Evolutionary conservation across 2,888 invertebrate species (phyloP), one percentile per base, ranked within the genome.

Genomic region (Belgica antarctica): DNA sequence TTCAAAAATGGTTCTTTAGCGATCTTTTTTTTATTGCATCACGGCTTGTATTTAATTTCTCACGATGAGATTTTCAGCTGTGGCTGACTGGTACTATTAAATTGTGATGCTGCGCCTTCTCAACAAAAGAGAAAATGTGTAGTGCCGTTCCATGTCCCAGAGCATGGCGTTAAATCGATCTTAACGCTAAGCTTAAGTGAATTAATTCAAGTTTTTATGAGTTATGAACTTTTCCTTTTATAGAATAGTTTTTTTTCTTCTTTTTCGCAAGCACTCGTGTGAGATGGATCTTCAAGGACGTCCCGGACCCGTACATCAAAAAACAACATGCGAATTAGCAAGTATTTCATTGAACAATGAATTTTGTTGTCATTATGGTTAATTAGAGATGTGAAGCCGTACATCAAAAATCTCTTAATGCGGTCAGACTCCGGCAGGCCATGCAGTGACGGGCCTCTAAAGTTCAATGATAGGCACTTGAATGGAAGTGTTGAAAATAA

Each of bases 101-200:
- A 28, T 36, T 66, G 65, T 25, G 65, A 66, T 66, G 65, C 65
- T 66, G 65, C 65, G 28, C 65, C 65, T 66, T 66, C 22, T 31
- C 19, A 8, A 52, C 52, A 52, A 52, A 52, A 52, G 52, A 19
- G 52, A 52, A 52, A 52, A 52, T 52, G n/a, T n/a, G 52, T 19
- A 52, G 17, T 12, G 52, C 22, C 52, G 52, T n/a, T n/a, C n/a
- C 34, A 52, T 17, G 17, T 52, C 7, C 41, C 34, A 31, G 34
- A 41, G 41, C 7, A n/a, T 41, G 41, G 41, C 15, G 41, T 41
- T 41, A 41, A 41, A 41, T 41, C 52, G 52, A 52, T 52, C 52
- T 52, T 52, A 12, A n/a, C 52, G 17, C 41, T 41, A 41, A 41
- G 15, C 41, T 52, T 52, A 22, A 52, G 5, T 52, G 22, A 52